Conservation (phyloP, 2,797 vertebrate species). For the Crenuchus spilurus region DNA sequence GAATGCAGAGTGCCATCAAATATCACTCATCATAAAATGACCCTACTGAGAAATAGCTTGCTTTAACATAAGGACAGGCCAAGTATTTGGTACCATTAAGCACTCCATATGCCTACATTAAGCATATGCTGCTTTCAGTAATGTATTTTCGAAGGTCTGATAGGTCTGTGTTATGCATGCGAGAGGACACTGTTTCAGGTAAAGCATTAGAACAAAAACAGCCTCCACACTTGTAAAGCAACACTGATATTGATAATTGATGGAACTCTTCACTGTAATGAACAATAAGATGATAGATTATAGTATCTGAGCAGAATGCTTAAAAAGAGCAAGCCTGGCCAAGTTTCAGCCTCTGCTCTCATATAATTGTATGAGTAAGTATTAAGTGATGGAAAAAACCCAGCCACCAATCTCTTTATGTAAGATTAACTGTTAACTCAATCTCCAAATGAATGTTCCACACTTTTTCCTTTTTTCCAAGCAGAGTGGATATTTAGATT, state of each 20-base stretch:
- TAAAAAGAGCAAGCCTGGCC: neutral
- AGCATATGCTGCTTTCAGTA: constrained; percentile 14
- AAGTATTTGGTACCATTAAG: constrained; percentile 39
- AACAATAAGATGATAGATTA: constrained; percentile 1
- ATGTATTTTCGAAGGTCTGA: constrained; percentile 11
- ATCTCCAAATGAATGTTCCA: constrained; percentile 11
- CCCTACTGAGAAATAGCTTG: constrained; percentile 42
- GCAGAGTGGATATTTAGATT: constrained; percentile 31
- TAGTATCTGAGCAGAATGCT: neutral
- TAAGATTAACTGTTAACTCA: constrained; percentile 6
- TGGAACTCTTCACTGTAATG: neutral
- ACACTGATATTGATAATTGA: neutral
- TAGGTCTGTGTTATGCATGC: neutral
- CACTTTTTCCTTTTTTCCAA: neutral
- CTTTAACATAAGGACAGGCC: constrained; percentile 34
- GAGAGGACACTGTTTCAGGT: constrained; percentile 2
- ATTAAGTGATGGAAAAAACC: neutral
- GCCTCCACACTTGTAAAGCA: neutral
- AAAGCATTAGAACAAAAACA: neutral
- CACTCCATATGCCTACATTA: constrained; percentile 37
- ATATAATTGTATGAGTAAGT: constrained; percentile 10
- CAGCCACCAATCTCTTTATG: constrained; percentile 7
- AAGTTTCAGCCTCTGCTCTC: neutral
- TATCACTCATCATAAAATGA: constrained; percentile 48
- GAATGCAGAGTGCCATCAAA: constrained; percentile 47